Evolutionary conservation across 2,797 vertebrate genomes (phyloP).

Genomic region (Botia kubotai): DNA sequence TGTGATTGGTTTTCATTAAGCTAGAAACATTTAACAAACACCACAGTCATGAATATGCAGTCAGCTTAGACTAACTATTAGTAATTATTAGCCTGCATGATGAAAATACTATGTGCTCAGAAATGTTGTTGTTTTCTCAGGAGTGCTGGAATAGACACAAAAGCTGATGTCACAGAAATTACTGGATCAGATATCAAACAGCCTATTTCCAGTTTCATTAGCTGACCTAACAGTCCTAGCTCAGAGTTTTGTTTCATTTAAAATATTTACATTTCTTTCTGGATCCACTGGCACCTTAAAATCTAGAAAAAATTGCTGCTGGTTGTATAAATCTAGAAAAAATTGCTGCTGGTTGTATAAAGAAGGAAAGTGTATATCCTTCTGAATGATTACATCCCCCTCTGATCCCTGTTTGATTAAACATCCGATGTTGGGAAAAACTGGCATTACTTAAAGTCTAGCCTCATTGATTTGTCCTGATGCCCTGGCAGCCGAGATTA

Average conservation of each 20-base stretch:
- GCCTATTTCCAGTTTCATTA: background rate
- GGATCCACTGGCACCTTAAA: background rate
- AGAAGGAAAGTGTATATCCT: background rate
- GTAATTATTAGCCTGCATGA: constrained; percentile 4
- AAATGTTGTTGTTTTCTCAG: constrained; percentile 9
- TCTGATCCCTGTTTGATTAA: constrained; percentile 3
- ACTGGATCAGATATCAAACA: constrained; percentile 17
- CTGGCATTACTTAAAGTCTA: background rate
- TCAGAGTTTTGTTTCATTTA: constrained; percentile 23
- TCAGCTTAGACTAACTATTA: background rate
- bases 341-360: background rate
- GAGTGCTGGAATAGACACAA: constrained; percentile 9
- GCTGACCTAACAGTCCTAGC: constrained; percentile 7
- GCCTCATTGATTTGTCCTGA: background rate
- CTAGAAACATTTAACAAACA: constrained; percentile 2
- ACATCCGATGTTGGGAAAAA: background rate
- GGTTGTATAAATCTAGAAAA: background rate
- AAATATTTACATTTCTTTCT: constrained; percentile 29
- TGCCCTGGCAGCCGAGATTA: background rate
- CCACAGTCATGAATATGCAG: background rate
- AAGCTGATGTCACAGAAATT: background rate
- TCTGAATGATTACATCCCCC: background rate
- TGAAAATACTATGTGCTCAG: constrained; percentile 10
- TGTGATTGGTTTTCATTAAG: background rate
- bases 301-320: background rate